Evolutionary conservation across 2,113 vertebrate genomes (phyloP), one percentile per base, ranked within the genome.

Genomic region (Neoarius graeffei): DNA sequence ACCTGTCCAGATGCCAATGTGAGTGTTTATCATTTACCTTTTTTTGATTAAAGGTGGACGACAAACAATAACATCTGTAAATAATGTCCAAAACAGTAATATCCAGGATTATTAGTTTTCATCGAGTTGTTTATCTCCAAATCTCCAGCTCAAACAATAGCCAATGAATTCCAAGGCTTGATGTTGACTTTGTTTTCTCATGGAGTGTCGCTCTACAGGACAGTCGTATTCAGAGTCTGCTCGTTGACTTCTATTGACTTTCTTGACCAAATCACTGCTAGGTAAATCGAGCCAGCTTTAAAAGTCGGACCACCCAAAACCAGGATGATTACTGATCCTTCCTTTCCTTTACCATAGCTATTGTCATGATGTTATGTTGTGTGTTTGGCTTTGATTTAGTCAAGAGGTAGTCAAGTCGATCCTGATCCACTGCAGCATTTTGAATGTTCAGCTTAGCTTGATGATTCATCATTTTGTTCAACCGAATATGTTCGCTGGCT

Each of bases 1-100:
- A 19, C 35, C 74, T 82, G 79, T 59, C 9, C 56, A 74, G n/a
- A 84, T 27, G 82, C 66, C 69, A 19, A 64, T 81, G 89, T 89
- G 56, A 89, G 89, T 89, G 76, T 57, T 86, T 60, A 60, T 50
- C 8, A 3, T 83, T 80, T 19, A 14, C 1, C 1, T 48, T 48
- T 59, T 48, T 10, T 57, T 7, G 7, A 79, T 79, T 79, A 79
- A 79, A 56, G 25, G 13, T 56, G 79, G 54, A 30, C 15, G 19
- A 19, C 48, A 27, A 79, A n/a, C 25, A 56, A n/a, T 81, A 59
- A 10, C 69, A 27, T 52, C 35, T 83, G 82, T 48, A 13, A 42
- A 82, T 50, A 57, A 81, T 11, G 27, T 81, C 71, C 35, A 42
- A 20, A 48, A 13, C 23, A 66, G 13, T 10, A 57, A 57, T 27